These are phyloP conservation scores for Daubentonia madagascariensis DNA, from an alignment of 2,113 vertebrate genomes.

Conservation along the genomic window DNA sequence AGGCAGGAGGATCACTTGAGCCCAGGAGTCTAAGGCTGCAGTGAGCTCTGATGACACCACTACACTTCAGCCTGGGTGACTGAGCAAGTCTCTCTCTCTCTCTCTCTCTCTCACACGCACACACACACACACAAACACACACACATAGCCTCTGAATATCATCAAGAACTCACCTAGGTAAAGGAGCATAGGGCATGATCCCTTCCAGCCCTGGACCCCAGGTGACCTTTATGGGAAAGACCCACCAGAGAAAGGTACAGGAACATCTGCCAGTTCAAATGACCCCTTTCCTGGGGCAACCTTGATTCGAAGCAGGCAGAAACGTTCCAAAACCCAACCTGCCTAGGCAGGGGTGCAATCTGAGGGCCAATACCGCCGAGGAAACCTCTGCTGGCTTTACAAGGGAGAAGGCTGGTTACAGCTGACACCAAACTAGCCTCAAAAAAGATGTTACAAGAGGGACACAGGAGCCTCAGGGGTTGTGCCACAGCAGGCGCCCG, in stretches of 20 bases:
- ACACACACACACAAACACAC: too few species aligned
- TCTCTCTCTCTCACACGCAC: too few species aligned
- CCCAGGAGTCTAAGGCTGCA: too few species aligned
- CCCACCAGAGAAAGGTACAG: not conserved
- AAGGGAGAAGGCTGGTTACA: not conserved
- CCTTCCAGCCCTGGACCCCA: not conserved
- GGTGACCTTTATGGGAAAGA: not conserved
- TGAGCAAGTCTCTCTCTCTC: not conserved
- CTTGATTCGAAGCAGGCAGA: not conserved
- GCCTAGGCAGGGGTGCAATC: not conserved
- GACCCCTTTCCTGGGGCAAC: not conserved
- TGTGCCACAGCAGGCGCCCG: not conserved
- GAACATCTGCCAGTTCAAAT: not conserved
- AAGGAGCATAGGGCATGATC: not conserved
- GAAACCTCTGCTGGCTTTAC: not conserved
- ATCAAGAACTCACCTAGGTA: not conserved
- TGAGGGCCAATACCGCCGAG: rapidly evolving
- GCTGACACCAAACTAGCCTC: not conserved
- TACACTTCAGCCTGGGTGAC: not conserved
- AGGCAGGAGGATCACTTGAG: too few species aligned
- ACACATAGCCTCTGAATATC: not conserved
- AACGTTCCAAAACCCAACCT: not conserved
- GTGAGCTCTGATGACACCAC: too few species aligned
- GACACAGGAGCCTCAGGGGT: not conserved
- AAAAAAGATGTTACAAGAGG: not conserved